Evolutionary conservation across 2,888 invertebrate genomes (phyloP).

Genomic region (Plusia festucae): DNA sequence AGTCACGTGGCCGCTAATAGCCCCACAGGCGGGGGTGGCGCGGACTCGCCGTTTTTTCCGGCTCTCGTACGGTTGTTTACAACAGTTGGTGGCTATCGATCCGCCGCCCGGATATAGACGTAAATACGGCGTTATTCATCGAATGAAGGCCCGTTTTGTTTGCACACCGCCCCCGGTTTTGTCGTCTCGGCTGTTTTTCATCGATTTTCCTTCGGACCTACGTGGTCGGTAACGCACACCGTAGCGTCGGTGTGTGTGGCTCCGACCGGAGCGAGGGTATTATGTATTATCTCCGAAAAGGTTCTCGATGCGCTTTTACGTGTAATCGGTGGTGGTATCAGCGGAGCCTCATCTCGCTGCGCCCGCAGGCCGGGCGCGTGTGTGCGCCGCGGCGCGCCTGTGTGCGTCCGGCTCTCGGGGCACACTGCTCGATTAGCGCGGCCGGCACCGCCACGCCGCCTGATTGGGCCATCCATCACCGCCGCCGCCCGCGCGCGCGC

Average conservation of each 20-base stretch:
- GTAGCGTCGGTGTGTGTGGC: conserved; percentile 40
- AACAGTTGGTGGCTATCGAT: conserved; percentile 88
- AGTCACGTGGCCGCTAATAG: conserved; percentile 88
- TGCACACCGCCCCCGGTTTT: conserved; percentile 72
- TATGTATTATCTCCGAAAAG: conserved; percentile 74
- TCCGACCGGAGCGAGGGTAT: conserved; percentile 58
- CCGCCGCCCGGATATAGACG: conserved; percentile 80
- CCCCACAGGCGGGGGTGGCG: conserved; percentile 79
- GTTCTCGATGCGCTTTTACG: conserved; percentile 79
- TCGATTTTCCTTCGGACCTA: conserved; percentile 78
- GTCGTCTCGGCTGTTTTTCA: conserved; percentile 80
- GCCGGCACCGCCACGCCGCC: conserved; percentile 86
- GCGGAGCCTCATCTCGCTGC: conserved; percentile 60
- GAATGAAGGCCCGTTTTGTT: conserved; percentile 69
- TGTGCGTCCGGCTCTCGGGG: conserved; percentile 81
- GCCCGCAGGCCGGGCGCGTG: conserved; percentile 66
- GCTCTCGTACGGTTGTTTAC: conserved; percentile 83
- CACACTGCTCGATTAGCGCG: conserved; percentile 87
- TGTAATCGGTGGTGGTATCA: conserved; percentile 69
- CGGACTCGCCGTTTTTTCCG: conserved; percentile 79
- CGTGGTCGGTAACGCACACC: conserved; percentile 48
- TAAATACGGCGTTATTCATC: conserved; percentile 82
- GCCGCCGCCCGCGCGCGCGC: conserved; percentile 74
- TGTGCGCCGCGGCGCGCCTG: conserved; percentile 70
- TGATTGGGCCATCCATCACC: conserved; percentile 90